A percentile compares a stretch with the other conserved stretches of the same genome.
Conservation (phyloP, 2,797 vertebrate species). For the Ateles fusciceps region DNA sequence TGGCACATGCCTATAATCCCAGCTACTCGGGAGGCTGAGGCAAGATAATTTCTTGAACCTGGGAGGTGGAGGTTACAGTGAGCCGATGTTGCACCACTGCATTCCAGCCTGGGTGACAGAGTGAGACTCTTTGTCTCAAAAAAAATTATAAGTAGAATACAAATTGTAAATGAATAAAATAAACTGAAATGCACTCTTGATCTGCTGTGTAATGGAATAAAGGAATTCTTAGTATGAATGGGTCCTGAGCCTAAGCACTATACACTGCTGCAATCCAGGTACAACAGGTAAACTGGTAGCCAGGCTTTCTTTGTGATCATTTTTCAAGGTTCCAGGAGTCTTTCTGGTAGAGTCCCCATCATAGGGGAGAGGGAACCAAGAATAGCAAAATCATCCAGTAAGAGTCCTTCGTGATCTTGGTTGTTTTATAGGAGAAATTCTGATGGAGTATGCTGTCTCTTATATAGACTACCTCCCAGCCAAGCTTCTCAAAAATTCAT, state of each 20-base stretch:
- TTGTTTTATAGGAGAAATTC: neutral
- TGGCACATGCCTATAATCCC: neutral
- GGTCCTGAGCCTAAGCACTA: neutral
- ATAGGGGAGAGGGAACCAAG: neutral
- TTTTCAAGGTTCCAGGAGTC: neutral
- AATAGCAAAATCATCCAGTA: neutral
- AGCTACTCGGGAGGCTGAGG: neutral
- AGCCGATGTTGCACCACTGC: neutral
- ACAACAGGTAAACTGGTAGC: neutral
- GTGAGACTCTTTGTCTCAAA: neutral
- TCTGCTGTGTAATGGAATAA: neutral
- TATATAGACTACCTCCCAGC: neutral
- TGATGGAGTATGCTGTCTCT: neutral
- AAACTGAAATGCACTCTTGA: neutral
- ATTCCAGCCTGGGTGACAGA: neutral
- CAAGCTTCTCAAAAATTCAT: neutral
- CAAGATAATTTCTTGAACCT: neutral
- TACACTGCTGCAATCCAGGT: neutral
- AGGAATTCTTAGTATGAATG: neutral
- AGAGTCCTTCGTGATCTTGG: neutral
- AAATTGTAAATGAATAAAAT: neutral
- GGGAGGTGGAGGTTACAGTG: rapidly evolving
- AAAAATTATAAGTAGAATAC: neutral
- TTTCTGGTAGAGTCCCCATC: neutral
- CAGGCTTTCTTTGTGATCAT: neutral